phyloP scores from a whole-genome alignment of 2,888 invertebrate species.

The Alviniconcha strummeri region DNA sequence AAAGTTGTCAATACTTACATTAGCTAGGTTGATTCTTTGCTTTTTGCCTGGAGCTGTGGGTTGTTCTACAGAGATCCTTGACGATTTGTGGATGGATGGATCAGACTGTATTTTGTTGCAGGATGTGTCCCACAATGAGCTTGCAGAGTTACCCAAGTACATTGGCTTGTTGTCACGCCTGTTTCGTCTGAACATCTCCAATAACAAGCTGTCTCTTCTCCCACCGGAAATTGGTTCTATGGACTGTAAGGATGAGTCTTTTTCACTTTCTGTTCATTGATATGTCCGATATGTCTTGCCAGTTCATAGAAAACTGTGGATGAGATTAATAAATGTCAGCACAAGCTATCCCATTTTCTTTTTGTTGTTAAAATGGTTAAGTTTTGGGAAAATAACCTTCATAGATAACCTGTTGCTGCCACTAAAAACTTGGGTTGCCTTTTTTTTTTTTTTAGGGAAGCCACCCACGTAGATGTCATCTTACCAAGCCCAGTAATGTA shows the following conservation, averaged over 20 bases:
- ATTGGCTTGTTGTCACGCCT: conserved; percentile 82
- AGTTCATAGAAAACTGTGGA: not conserved
- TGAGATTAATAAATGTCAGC: too few species aligned
- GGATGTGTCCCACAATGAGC: conserved; percentile 81
- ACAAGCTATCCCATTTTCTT: too few species aligned
- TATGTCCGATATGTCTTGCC: not conserved
- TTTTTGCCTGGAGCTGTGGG: too few species aligned
- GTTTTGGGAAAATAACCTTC: too few species aligned
- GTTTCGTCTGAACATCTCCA: conserved; percentile 69
- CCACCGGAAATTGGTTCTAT: conserved; percentile 84
- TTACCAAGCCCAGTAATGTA: too few species aligned
- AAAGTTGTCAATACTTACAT: too few species aligned
- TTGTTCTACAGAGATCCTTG: too few species aligned
- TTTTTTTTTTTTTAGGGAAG: not conserved
- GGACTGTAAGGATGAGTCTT: conserved; percentile 72
- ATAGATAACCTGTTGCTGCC: too few species aligned
- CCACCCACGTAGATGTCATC: not conserved
- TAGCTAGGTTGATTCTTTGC: too few species aligned
- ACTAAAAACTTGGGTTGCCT: too few species aligned
- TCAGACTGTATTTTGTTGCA: conserved; percentile 43
- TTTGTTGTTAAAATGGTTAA: too few species aligned
- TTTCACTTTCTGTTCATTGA: not conserved
- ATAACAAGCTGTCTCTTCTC: conserved; percentile 79
- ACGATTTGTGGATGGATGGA: too few species aligned
- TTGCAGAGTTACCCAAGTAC: conserved; percentile 82